A percentile compares a stretch with the other conserved stretches of the same genome.
Evolutionary conservation across 2,888 invertebrate genomes (phyloP).

Genomic region (Meloe dianella): DNA sequence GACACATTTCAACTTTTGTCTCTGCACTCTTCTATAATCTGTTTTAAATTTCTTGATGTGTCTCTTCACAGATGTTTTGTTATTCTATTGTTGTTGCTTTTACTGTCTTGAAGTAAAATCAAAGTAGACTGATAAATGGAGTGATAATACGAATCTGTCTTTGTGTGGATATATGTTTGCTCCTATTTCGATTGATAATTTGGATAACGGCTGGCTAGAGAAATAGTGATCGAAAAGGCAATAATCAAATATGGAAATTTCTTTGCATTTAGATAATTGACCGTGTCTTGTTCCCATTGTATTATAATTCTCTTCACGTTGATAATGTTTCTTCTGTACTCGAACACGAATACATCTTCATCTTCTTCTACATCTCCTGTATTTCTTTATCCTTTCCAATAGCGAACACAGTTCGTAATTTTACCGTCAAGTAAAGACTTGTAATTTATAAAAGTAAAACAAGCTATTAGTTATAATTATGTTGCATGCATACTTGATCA

Average conservation of each 20-base stretch:
- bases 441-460: constrained; percentile 54
- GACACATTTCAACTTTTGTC: too few relatives aligned
- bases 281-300: neutral
- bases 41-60: too few relatives aligned
- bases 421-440: constrained; percentile 34
- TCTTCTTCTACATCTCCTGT: neutral
- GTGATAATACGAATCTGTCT: too few relatives aligned
- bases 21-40: too few relatives aligned
- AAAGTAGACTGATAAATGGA: too few relatives aligned
- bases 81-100: too few relatives aligned
- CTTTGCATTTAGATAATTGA: constrained; percentile 2
- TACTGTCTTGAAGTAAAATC: too few relatives aligned
- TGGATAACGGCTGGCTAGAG: too few relatives aligned
- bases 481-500: constrained; percentile 54
- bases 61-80: too few relatives aligned
- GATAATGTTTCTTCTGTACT: neutral
- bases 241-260: neutral
- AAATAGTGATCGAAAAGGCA: neutral
- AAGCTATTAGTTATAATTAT: constrained; percentile 59
- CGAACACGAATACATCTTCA: constrained; percentile 6
- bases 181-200: too few relatives aligned
- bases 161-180: too few relatives aligned
- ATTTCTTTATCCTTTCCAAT: neutral
- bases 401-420: neutral
- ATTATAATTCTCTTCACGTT: constrained; percentile 6